Conservation (phyloP, 2,113 vertebrate species). For the Raja brachyura region DNA sequence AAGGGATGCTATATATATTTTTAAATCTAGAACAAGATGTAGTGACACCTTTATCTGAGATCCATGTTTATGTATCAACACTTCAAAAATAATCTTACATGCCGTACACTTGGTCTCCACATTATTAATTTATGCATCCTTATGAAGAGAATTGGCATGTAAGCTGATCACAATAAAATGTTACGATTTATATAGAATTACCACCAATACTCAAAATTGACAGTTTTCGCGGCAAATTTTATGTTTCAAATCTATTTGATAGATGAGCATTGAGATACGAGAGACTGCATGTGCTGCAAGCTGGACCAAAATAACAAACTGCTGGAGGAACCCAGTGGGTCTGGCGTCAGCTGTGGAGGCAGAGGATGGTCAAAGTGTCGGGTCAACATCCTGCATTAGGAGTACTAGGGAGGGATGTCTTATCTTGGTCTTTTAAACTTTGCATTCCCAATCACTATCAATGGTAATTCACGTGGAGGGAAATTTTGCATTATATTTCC, state of each 20-base stretch:
- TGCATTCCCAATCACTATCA: neutral
- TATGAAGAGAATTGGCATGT: neutral
- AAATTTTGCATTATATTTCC: neutral
- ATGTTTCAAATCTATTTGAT: neutral
- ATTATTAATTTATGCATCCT: neutral
- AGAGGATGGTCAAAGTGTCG: no score
- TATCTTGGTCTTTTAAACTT: no score
- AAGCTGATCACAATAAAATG: neutral
- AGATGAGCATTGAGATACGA: no score
- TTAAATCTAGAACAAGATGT: neutral
- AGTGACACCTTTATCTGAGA: neutral
- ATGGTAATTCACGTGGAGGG: neutral
- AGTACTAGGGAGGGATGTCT: no score
- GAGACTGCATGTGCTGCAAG: no score
- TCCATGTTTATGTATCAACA: neutral
- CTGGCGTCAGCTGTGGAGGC: no score
- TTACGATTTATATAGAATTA: neutral
- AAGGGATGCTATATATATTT: no score
- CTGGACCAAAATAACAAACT: no score
- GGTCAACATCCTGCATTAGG: no score
- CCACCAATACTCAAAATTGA: neutral
- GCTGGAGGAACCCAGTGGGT: no score
- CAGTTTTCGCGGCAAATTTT: neutral
- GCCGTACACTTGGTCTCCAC: neutral
- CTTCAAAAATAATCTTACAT: neutral